Conservation (phyloP, 2,888 invertebrate species). For the Rotaria sp. region DNA sequence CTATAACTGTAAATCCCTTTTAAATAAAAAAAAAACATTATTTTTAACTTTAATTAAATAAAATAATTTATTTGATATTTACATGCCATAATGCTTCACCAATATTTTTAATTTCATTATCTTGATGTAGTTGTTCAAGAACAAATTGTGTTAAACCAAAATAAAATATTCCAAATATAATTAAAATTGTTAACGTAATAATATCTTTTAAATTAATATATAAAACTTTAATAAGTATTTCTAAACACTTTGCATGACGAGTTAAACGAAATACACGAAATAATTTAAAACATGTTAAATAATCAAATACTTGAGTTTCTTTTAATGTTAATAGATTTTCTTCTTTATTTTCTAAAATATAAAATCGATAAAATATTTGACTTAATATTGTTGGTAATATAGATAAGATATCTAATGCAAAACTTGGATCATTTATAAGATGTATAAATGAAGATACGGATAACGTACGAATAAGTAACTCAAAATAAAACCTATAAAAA, state of each 20-base stretch:
- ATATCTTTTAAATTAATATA: not conserved
- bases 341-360: not conserved
- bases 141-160: conserved; percentile 24
- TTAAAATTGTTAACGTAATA: not conserved
- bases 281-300: conserved; percentile 9
- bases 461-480: not conserved
- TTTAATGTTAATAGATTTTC: not conserved
- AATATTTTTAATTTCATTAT: not conserved
- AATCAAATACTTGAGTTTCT: conserved; percentile 20
- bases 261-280: conserved; percentile 22
- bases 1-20: conserved; percentile 7
- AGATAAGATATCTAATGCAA: conserved; percentile 8
- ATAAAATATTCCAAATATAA: not conserved
- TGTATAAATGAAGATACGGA: not conserved
- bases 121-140: not conserved
- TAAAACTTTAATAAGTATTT: not conserved
- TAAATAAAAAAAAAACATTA: not conserved
- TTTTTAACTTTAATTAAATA: not conserved
- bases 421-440: not conserved
- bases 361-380: not conserved
- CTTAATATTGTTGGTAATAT: conserved; percentile 22
- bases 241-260: conserved; percentile 7
- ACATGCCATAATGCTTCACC: conserved; percentile 31
- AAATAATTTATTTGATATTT: not conserved
- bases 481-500: not conserved